Evolutionary conservation across 2,888 invertebrate genomes (phyloP), one percentile per base, ranked within the genome.

Genomic region (Anaspis maculata): DNA sequence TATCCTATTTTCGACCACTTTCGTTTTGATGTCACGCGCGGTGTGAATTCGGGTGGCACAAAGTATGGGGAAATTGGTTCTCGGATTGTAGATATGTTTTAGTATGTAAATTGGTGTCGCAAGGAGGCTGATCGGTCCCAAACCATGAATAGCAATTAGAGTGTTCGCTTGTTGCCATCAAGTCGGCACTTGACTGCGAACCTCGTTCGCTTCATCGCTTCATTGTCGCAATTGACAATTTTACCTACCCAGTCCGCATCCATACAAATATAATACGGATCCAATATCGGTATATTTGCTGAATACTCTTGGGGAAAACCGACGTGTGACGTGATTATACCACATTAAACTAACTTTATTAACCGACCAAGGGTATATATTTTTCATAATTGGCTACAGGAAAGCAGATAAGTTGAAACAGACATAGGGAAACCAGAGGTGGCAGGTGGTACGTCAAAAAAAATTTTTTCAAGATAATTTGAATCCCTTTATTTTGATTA

Each of bases 91-190:
- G 57, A 57, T 56, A 56, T 56, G 56, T 60, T 64, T 63, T 61
- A 60, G 59, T 62, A 64, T 64, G 64, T 60, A 63, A 64, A 64
- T 64, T 57, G 54, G 45, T 49, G 52, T 53, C 58, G 59, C 59
- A 61, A 62, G 60, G 59, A 59, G 59, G 50, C 54, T 49, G 52
- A 56, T 57, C 57, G 53, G 62, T 65, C 65, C 65, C 65, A 64
- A 48, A 56, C 65, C 65, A 65, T 65, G 65, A 65, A 65, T 65
- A 64, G 50, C 61, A 65, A 62, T 56, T 57, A 56, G 52, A 50
- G 51, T 50, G 52, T 51, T 55, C 52, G 54, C 53, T 54, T 44
- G 42, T 39, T 40, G 37, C 41, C 33, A 49, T 48, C 46, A 43
- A 42, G 30, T 39, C 48, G 42, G 29, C 39, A 40, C 39, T 39